Conservation (phyloP, 2,113 vertebrate genomes). For the Pluvianellus socialis region DNA sequence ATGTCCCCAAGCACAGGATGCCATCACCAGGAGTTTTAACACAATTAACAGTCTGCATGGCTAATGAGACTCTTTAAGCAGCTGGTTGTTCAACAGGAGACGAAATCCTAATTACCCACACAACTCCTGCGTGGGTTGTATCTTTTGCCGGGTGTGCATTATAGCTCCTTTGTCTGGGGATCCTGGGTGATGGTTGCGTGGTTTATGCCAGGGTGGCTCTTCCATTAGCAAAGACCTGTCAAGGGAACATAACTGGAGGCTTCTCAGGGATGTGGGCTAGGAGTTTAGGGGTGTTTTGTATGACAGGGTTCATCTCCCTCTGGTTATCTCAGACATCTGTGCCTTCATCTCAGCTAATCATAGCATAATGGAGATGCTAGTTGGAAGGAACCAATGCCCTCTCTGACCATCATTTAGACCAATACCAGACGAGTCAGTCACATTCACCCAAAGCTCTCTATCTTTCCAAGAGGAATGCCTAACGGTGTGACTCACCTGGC, state of each 20-base stretch:
- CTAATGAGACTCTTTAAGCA: conserved; percentile 25
- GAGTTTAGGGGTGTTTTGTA: background rate
- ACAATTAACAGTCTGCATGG: background rate
- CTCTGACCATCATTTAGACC: background rate
- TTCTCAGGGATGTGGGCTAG: background rate
- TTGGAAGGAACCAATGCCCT: background rate
- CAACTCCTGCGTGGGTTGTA: background rate
- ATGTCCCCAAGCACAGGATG: background rate
- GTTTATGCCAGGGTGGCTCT: background rate
- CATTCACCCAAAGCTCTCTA: background rate
- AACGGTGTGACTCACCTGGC: background rate
- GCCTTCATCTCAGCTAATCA: background rate
- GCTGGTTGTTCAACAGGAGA: background rate
- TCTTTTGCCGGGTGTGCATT: background rate
- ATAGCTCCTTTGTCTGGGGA: background rate
- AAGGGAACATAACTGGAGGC: background rate
- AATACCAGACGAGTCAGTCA: background rate
- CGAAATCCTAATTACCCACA: background rate
- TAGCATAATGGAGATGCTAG: background rate
- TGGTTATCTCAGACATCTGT: background rate
- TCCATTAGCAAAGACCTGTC: background rate
- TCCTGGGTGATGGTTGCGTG: background rate
- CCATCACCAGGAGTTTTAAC: background rate
- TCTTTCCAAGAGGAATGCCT: background rate
- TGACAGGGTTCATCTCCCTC: background rate